Evolutionary conservation across 2,888 invertebrate genomes (phyloP).

Genomic region (Leptura quadrifasciata): DNA sequence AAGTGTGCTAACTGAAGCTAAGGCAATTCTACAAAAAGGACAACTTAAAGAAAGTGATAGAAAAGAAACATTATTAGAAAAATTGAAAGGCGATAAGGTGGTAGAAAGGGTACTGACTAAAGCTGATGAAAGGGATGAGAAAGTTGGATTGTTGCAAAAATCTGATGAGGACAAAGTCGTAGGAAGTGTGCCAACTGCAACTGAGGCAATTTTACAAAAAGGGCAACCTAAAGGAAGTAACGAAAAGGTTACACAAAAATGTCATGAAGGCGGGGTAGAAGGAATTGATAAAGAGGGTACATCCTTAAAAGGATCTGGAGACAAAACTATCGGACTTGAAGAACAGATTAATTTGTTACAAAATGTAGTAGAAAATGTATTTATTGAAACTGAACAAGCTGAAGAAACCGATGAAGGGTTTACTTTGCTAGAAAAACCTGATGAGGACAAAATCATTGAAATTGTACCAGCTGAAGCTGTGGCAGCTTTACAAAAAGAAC

Average conservation of each 20-base stretch:
- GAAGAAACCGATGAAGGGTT: not conserved
- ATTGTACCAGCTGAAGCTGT: conserved; percentile 14
- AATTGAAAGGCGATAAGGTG: too few relatives aligned
- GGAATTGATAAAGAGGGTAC: too few relatives aligned
- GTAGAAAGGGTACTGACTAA: too few relatives aligned
- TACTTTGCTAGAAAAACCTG: not conserved
- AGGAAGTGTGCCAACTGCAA: conserved; percentile 14
- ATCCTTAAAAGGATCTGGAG: too few relatives aligned
- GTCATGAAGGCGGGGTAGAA: too few relatives aligned
- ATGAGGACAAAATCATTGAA: not conserved
- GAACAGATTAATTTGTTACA: too few relatives aligned
- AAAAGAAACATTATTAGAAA: too few relatives aligned
- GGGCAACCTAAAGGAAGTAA: not conserved
- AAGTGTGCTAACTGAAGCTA: conserved; percentile 2
- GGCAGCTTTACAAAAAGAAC: not conserved
- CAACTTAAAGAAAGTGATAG: too few relatives aligned
- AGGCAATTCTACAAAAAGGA: not conserved
- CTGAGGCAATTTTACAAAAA: conserved; percentile 2
- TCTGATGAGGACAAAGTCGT: not conserved
- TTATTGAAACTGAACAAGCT: too few relatives aligned
- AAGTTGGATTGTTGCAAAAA: not conserved
- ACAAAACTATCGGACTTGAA: too few relatives aligned
- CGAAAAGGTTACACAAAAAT: not conserved
- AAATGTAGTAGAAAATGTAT: too few relatives aligned
- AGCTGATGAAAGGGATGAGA: too few relatives aligned